Evolutionary conservation across 2,888 invertebrate genomes (phyloP).

Genomic region (Perdita meconis): DNA sequence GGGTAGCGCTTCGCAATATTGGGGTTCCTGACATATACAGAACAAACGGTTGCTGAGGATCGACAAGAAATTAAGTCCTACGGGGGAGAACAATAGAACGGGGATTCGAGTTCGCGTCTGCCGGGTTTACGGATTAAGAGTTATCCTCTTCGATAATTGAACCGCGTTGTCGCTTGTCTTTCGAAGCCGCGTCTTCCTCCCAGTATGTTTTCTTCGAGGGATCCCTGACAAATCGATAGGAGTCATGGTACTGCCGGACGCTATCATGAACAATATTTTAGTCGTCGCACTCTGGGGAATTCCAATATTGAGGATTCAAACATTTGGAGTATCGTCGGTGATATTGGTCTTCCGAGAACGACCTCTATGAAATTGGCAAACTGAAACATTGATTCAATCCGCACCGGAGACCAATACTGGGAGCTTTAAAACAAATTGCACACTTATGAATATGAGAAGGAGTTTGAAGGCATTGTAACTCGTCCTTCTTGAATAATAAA

Average conservation of each 20-base stretch:
- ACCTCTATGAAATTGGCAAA: background rate
- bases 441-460: background rate
- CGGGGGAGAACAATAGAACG: too few species aligned
- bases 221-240: background rate
- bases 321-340: constrained; percentile 9
- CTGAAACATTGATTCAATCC: constrained; percentile 10
- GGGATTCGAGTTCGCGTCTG: too few species aligned
- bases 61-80: too few species aligned
- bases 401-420: too few species aligned
- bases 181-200: background rate
- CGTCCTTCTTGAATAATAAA: too few species aligned
- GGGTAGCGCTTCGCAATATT: constrained; percentile 89
- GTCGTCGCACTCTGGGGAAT: background rate
- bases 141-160: background rate
- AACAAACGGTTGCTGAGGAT: background rate
- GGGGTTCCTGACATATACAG: constrained; percentile 87
- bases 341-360: constrained; percentile 1
- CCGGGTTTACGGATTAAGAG: too few species aligned
- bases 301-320: constrained; percentile 8
- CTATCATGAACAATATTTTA: constrained; percentile 3
- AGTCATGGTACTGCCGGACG: background rate
- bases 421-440: background rate
- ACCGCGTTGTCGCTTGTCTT: background rate
- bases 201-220: background rate
- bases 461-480: background rate